These are phyloP conservation scores for Bactericera cockerelli DNA, from an alignment of 1,140 invertebrate genomes.

Conservation along the genomic window DNA sequence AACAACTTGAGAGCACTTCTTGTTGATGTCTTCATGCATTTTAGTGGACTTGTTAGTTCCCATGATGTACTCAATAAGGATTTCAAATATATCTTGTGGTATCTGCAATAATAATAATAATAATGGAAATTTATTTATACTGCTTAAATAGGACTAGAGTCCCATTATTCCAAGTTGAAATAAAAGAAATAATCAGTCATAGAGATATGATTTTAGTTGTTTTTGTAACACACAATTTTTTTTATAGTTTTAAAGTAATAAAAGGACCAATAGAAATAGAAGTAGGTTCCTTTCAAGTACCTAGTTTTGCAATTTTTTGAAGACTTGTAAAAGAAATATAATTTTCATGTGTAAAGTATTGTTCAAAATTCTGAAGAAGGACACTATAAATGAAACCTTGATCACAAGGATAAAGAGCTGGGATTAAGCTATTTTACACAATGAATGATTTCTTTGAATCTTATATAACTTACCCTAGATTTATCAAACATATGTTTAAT, in stretches of 20 bases:
- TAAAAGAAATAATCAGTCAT: not conserved
- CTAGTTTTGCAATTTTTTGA: not conserved
- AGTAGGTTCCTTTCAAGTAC: not conserved
- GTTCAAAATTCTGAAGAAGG: no score
- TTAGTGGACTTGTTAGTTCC: not conserved
- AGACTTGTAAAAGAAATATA: no score
- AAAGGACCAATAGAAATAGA: no score
- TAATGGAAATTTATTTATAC: not conserved
- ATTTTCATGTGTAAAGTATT: no score
- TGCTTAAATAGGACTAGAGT: no score
- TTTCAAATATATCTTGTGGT: constrained; percentile 2
- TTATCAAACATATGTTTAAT: not conserved
- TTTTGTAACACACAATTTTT: no score
- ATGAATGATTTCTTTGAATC: no score
- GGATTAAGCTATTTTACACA: no score
- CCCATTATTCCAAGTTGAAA: no score
- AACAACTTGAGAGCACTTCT: constrained; percentile 8
- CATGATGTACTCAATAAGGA: not conserved
- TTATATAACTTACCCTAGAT: not conserved
- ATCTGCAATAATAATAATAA: not conserved
- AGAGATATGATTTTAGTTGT: not conserved
- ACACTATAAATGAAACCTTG: no score
- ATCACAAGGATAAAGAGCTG: no score
- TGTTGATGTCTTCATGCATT: not conserved
- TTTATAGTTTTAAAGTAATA: no score